These are phyloP conservation scores for Cynoglossus semilaevis DNA, from an alignment of 2,113 vertebrate genomes.

Conservation along the genomic window DNA sequence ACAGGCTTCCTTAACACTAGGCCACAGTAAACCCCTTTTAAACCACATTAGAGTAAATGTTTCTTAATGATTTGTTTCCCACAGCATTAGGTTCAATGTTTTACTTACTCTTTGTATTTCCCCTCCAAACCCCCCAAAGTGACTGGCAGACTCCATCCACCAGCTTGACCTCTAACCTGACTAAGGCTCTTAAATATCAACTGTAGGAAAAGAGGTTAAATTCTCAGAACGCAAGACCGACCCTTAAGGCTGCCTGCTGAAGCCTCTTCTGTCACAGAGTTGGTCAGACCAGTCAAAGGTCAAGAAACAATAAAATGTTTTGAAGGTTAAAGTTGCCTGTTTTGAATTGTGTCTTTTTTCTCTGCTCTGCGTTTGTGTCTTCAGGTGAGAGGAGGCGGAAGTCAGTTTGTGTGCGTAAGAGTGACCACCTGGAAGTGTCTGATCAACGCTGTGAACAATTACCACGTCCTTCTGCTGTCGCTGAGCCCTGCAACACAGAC, in stretches of 20 bases:
- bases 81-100: no score
- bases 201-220: slow-evolving; percentile 17
- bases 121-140: slow-evolving; percentile 18
- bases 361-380: slow-evolving; percentile 8
- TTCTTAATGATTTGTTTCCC: no score
- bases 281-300: slow-evolving; percentile 12
- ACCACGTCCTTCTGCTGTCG: slow-evolving; percentile 68
- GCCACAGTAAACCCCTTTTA: no score
- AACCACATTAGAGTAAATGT: slow-evolving; percentile 19
- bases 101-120: background rate
- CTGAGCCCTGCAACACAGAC: slow-evolving; percentile 86
- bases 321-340: slow-evolving; percentile 37
- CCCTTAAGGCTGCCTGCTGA: slow-evolving; percentile 1
- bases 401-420: slow-evolving; percentile 83
- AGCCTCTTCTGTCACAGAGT: slow-evolving; percentile 8
- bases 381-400: slow-evolving; percentile 79
- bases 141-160: slow-evolving; percentile 33
- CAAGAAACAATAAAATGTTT: slow-evolving; percentile 19
- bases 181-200: slow-evolving; percentile 17
- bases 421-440: slow-evolving; percentile 82
- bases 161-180: slow-evolving; percentile 21
- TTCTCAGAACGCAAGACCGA: no score
- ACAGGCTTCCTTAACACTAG: no score
- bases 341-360: slow-evolving; percentile 15
- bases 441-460: slow-evolving; percentile 87